Percentiles rank a stretch among this genome's conserved stretches.
Conservation (phyloP, 2,113 vertebrate species). For the Dicrurus megarhynchus region DNA sequence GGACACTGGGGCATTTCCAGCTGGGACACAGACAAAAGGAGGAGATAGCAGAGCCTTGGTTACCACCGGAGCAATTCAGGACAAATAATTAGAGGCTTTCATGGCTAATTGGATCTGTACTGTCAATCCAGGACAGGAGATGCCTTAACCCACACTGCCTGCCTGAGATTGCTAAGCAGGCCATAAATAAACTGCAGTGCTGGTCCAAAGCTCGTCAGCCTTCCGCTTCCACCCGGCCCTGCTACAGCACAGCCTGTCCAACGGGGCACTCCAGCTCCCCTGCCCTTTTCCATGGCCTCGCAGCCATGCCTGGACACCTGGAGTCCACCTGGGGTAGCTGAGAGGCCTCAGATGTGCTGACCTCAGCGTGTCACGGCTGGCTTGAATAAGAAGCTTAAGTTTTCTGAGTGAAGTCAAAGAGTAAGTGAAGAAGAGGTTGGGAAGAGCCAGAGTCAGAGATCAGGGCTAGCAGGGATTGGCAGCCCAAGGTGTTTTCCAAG, state of each 20-base stretch:
- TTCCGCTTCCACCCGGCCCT: background rate
- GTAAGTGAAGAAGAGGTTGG: background rate
- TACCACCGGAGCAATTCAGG: conserved; percentile 38
- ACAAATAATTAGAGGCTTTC: conserved; percentile 64
- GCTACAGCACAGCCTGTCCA: background rate
- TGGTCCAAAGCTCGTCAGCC: background rate
- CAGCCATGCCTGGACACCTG: background rate
- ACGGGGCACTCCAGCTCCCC: background rate
- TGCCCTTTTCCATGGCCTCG: background rate
- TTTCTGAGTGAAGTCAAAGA: background rate
- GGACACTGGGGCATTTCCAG: conserved; percentile 47
- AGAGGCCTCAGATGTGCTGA: background rate
- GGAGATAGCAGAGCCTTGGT: conserved; percentile 45
- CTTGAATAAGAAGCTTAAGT: background rate
- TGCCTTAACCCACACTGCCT: conserved; percentile 29
- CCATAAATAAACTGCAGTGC: conserved; percentile 41
- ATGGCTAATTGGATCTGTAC: conserved; percentile 50
- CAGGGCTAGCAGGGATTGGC: background rate
- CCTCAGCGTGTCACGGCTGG: rapidly evolving
- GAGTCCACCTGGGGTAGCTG: background rate
- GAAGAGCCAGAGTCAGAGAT: background rate
- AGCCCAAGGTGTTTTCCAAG: background rate
- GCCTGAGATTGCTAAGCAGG: conserved; percentile 29
- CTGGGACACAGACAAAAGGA: conserved; percentile 55
- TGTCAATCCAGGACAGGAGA: conserved; percentile 51